These are phyloP conservation scores for Lasioglossum villosulum DNA, from an alignment of 2,888 invertebrate genomes.

Conservation along the genomic window DNA sequence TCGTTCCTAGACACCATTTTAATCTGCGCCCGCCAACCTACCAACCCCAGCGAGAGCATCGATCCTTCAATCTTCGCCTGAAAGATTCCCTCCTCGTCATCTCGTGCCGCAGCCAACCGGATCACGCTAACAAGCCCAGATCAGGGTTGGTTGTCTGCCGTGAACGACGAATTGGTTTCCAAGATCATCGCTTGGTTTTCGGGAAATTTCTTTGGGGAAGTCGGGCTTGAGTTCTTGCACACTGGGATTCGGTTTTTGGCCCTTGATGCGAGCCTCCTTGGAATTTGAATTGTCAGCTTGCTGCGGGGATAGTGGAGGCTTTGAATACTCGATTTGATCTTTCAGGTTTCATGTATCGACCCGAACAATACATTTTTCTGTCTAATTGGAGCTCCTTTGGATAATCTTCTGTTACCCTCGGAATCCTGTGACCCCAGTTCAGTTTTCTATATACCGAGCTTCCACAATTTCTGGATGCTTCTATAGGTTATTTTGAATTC, in stretches of 20 bases:
- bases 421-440: neutral
- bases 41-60: slow-evolving; percentile 16
- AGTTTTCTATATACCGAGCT: neutral
- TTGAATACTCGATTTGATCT: neutral
- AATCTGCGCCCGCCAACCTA: slow-evolving; percentile 57
- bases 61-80: slow-evolving; percentile 63
- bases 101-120: slow-evolving; percentile 9
- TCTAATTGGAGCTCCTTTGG: no score
- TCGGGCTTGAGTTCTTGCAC: neutral
- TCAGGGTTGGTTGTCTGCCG: neutral
- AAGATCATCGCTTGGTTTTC: neutral
- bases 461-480: neutral
- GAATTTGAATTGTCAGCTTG: neutral
- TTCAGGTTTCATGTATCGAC: neutral
- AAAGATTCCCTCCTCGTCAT: slow-evolving; percentile 48
- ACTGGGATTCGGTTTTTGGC: neutral
- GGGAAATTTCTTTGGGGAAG: neutral
- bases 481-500: neutral
- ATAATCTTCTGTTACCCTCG: neutral
- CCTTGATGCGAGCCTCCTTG: neutral
- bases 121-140: slow-evolving; percentile 41
- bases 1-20: slow-evolving; percentile 57
- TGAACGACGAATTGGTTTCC: neutral
- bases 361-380: neutral
- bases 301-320: neutral